Percentiles rank a stretch among this genome's conserved stretches.
Evolutionary conservation across 92 coral and sea anemone genomes (phyloP).

Genomic region (Chrysogorgia sp.): DNA sequence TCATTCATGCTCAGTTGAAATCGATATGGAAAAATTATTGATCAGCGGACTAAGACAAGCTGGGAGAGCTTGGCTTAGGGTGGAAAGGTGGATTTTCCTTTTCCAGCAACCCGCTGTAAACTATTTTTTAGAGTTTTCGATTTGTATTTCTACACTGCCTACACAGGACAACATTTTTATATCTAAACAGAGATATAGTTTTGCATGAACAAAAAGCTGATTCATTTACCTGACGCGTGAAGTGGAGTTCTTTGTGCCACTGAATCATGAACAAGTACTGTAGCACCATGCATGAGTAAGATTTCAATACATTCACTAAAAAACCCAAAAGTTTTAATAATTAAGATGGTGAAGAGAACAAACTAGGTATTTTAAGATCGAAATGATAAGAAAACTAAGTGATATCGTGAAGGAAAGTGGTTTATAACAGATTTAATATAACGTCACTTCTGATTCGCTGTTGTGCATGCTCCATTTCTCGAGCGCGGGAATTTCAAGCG

Average conservation of each 20-base stretch:
- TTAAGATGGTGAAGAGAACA: neutral
- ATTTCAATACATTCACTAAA: slow-evolving; percentile 91
- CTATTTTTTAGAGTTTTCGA: neutral
- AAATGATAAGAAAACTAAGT: neutral
- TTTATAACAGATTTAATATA: neutral
- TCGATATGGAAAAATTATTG: too few relatives aligned
- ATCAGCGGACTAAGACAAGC: too few relatives aligned
- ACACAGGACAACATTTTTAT: too few relatives aligned
- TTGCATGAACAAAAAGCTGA: too few relatives aligned
- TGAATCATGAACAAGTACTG: slow-evolving; percentile 71
- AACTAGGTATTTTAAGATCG: neutral
- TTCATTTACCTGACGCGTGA: slow-evolving; percentile 85
- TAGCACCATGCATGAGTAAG: slow-evolving; percentile 80
- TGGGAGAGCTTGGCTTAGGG: too few relatives aligned
- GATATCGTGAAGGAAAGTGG: neutral
- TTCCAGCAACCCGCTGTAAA: too few relatives aligned
- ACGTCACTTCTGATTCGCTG: too few relatives aligned
- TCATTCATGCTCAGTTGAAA: too few relatives aligned
- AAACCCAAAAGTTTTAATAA: neutral
- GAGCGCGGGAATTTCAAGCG: too few relatives aligned
- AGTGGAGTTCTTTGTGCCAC: slow-evolving; percentile 76
- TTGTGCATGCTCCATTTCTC: too few relatives aligned
- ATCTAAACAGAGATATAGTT: neutral
- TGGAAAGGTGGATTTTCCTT: too few relatives aligned
- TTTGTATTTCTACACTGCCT: too few relatives aligned